phyloP scores from a whole-genome alignment of 2,888 invertebrate species.

The Drosophila seclusa region DNA sequence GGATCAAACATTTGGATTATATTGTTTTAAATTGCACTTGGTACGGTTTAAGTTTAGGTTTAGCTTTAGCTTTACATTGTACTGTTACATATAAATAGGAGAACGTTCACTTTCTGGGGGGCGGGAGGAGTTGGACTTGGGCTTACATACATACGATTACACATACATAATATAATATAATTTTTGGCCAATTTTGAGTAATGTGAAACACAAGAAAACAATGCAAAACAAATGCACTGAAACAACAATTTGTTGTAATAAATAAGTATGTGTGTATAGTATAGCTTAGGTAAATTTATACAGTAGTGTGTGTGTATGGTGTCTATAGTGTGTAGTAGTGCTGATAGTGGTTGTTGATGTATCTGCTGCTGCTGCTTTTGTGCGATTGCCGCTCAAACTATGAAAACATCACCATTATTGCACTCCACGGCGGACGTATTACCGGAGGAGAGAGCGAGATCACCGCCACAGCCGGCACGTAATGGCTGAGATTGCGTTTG shows the following conservation, averaged over 20 bases:
- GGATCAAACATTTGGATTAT: conserved; percentile 37
- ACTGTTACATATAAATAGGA: conserved; percentile 25
- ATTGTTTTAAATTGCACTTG: conserved; percentile 71
- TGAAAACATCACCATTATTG: conserved; percentile 67
- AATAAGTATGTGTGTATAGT: conserved; percentile 29
- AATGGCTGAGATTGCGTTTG: conserved; percentile 35
- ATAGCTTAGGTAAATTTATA: conserved; percentile 49
- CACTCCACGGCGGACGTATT: conserved; percentile 48
- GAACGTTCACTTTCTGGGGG: conserved; percentile 5
- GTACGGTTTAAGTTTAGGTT: conserved; percentile 53
- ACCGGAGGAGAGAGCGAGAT: conserved; percentile 33
- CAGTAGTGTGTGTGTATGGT: conserved; percentile 23
- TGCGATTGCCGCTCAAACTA: conserved; percentile 51
- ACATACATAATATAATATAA: conserved; percentile 43
- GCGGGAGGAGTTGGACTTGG: background rate
- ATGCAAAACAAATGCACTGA: conserved; percentile 14
- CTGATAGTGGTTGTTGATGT: background rate
- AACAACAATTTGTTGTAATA: conserved; percentile 30
- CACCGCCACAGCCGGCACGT: conserved; percentile 58
- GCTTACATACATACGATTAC: conserved; percentile 34
- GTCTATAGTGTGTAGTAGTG: conserved; percentile 14
- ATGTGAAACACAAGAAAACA: conserved; percentile 26
- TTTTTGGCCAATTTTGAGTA: conserved; percentile 60
- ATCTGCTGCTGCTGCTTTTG: conserved; percentile 11
- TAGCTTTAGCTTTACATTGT: conserved; percentile 55